These are phyloP conservation scores for Lasius fuliginosus DNA, from an alignment of 2,888 invertebrate species.

Conservation along the genomic window DNA sequence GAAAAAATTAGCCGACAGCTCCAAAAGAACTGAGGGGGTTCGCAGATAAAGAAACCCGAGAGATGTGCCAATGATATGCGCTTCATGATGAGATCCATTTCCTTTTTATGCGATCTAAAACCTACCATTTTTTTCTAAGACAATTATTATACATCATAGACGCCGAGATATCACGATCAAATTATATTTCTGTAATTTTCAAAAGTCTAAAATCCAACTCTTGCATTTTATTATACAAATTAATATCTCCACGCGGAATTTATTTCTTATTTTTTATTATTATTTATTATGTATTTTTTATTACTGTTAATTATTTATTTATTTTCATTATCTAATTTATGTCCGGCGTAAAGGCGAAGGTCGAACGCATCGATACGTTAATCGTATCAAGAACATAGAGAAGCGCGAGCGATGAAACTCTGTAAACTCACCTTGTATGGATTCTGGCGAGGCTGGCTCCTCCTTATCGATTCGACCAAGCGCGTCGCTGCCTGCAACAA, in stretches of 20 bases:
- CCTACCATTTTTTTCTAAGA: background rate
- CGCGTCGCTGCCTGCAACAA: slow-evolving; percentile 88
- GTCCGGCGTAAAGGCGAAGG: slow-evolving; percentile 68
- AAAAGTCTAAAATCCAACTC: background rate
- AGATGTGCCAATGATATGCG: background rate
- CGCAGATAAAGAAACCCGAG: background rate
- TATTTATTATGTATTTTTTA: too few species aligned
- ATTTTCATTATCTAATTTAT: slow-evolving; percentile 66
- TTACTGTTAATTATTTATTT: too few species aligned
- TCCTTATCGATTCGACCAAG: slow-evolving; percentile 91
- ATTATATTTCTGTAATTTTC: slow-evolving; percentile 9
- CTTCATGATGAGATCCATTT: background rate
- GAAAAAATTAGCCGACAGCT: slow-evolving; percentile 78
- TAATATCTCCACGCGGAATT: too few species aligned
- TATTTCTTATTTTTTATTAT: too few species aligned
- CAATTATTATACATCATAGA: background rate
- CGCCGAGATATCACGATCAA: background rate
- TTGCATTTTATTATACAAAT: background rate
- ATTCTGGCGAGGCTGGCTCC: slow-evolving; percentile 92
- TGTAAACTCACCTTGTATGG: slow-evolving; percentile 83
- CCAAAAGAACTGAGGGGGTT: background rate
- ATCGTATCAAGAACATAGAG: slow-evolving; percentile 63
- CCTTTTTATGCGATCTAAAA: background rate
- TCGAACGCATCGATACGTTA: slow-evolving; percentile 70
- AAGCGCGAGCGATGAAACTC: slow-evolving; percentile 70